A percentile compares a stretch with the other conserved stretches of the same genome.
Evolutionary conservation across 2,113 vertebrate genomes (phyloP).

Genomic region (Chionomys nivalis): DNA sequence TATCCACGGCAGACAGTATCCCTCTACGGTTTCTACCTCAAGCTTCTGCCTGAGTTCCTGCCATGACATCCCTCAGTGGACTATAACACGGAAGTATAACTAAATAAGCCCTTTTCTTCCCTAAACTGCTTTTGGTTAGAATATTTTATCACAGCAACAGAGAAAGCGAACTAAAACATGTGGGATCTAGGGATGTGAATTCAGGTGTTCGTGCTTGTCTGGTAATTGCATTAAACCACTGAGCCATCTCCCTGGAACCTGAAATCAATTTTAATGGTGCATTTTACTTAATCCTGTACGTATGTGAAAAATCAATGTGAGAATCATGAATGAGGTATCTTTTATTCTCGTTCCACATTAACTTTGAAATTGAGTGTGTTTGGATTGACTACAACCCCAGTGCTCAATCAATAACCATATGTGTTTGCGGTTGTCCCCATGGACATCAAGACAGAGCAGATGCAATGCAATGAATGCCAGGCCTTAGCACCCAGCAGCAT

Average conservation of each 20-base stretch:
- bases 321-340: background rate
- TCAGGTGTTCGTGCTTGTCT: background rate
- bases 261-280: conserved; percentile 13
- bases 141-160: background rate
- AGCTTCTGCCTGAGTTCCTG: too few species aligned
- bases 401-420: background rate
- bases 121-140: background rate
- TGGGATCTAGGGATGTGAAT: background rate
- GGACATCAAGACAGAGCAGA: background rate
- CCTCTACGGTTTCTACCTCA: background rate
- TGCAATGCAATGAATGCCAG: rapidly evolving
- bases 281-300: background rate
- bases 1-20: background rate
- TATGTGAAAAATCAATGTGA: background rate
- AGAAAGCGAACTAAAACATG: background rate
- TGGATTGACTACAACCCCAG: background rate
- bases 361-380: background rate
- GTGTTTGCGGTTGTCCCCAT: too few species aligned
- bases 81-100: background rate
- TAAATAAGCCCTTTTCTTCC: background rate
- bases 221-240: background rate
- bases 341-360: background rate
- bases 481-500: rapidly evolving
- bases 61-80: background rate
- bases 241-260: background rate